Evolutionary conservation across 1,140 invertebrate genomes (phyloP), one percentile per base, ranked within the genome.

Genomic region (Drosophila ambigua): DNA sequence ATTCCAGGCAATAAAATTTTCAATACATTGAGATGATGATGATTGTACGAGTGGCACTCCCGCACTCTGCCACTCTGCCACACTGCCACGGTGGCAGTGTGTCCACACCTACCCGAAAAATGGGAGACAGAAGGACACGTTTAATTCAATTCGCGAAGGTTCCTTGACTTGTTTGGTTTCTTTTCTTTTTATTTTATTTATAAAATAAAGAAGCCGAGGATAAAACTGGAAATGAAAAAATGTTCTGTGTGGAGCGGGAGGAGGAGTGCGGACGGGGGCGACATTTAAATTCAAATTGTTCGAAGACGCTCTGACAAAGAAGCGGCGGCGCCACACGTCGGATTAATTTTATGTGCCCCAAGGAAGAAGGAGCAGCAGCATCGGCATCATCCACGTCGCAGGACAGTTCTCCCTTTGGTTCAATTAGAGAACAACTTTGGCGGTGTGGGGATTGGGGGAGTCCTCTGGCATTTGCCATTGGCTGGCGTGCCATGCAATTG

Each of bases 251-350:
- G 9, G 31, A 57, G 48, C 9, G 13, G 31, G 28, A 23, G 51
- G 28, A 23, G 31, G 39, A 39, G 51, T 28, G 8, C 35, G 50
- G 28, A 23, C 7, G 35, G 52, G 24, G 49, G 64, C 51, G 64
- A 87, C 83, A 87, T 87, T 87, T 88, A 88, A 87, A 87, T 88
- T 88, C 83, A 88, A 88, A 88, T 88, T 78, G 83, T 81, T 72
- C 35, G 23, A 87, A 87, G 82, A 85, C 78, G 83, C 78, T 13
- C 35, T 87, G 83, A 78, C 79, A 77, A 82, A 77, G 83, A 64
- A 62, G 68, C 41, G 69, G 66, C 79, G 83, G 83, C 83, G 83
- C 83, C 83, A 88, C 83, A 88, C 83, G 83, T 88, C 83, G 83
- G 83, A 88, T 88, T 88, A 88, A 83, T 88, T 88, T 88, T 88